These are phyloP conservation scores for Cordilura impudica DNA, from an alignment of 2,888 invertebrate genomes.

Conservation along the genomic window DNA sequence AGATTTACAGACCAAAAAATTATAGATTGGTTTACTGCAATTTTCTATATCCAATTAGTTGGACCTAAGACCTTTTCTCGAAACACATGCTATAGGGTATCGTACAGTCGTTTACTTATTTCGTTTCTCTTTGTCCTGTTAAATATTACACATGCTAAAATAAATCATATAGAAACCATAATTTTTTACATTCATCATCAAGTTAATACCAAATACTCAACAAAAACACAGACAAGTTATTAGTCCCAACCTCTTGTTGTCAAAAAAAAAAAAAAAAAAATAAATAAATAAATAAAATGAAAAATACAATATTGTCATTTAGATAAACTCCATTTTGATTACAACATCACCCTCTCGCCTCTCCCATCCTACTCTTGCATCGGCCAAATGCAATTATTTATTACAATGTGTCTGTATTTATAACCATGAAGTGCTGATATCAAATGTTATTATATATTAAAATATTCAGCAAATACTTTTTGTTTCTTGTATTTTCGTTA, in stretches of 20 bases:
- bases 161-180: not conserved
- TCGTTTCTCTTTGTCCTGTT: not conserved
- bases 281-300: too few species aligned
- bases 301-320: too few species aligned
- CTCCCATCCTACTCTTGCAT: not conserved
- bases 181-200: not conserved
- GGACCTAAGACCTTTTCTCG: too few species aligned
- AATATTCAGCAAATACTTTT: not conserved
- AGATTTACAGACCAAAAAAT: too few species aligned
- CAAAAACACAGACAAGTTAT: not conserved
- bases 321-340: too few species aligned
- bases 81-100: too few species aligned
- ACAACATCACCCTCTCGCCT: too few species aligned
- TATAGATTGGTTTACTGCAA: too few species aligned
- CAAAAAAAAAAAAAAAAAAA: not conserved
- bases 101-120: not conserved
- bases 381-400: not conserved
- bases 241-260: not conserved
- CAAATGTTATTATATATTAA: not conserved
- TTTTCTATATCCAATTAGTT: too few species aligned
- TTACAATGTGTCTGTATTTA: not conserved
- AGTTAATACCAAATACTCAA: not conserved
- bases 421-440: not conserved
- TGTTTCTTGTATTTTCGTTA: not conserved
- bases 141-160: not conserved